Evolutionary conservation across 2,113 vertebrate species (phyloP), one percentile per base, ranked within the genome.

Genomic region (Pseudopodoces humilis): DNA sequence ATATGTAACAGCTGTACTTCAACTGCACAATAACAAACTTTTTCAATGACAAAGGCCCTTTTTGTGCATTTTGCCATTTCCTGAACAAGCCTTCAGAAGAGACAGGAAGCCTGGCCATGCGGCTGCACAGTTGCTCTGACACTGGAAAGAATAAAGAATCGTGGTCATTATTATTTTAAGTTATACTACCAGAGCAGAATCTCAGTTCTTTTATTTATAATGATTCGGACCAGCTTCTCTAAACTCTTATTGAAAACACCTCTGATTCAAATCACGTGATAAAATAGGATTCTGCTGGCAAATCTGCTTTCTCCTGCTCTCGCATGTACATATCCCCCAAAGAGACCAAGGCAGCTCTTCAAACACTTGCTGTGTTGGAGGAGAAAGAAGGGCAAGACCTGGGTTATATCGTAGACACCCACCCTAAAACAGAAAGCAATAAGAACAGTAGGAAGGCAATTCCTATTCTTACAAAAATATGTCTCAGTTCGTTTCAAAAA

Each of bases 101-200:
- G 86, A 94, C 90, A 97, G 97, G 97, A 97, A 97, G 92, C 90
- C 76, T 93, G 80, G 87, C 82, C 94, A 76, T 58, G 64, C n/a
- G 83, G 41, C 90, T 80, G 46, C 70, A 87, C 82, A 96, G 96
- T 82, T 96, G 85, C 67, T 83, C 94, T 85, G 88, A 94, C 94
- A 78, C 84, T 92, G 59, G 62, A 94, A 96, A 96, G 77, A 87
- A 92, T 92, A 88, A 94, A 96, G 79, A 88, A 93, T 70, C 20
- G 0, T 9, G 12, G 63, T 52, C 47, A 55, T 81, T 91, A 80
- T 90, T 89, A 80, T 92, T 97, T 90, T 79, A 76, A 91, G 63
- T 96, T 86, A 67, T 35, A 39, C 69, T 82, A 71, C 69, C 60
- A 76, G 47, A 90, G 82, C 64, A 85, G 68, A 60, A 59, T 39